Evolutionary conservation across 2,797 vertebrate species (phyloP).

Genomic region (Salarias fasciatus): DNA sequence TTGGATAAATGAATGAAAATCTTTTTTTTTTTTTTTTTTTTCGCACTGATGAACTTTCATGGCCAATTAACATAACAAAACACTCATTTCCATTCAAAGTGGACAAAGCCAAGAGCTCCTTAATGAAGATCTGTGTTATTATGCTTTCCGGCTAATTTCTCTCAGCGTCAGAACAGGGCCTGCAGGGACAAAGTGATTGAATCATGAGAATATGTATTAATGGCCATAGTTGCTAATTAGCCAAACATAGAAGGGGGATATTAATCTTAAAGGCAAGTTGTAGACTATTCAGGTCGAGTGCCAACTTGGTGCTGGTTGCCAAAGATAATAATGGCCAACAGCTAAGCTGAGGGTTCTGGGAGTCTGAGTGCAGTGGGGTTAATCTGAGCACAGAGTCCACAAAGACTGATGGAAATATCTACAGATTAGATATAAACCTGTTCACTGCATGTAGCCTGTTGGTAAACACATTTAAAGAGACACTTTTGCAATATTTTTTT

Average conservation of each 20-base stretch:
- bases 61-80: slow-evolving; percentile 41
- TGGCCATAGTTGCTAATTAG: slow-evolving; percentile 68
- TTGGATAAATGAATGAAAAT: slow-evolving; percentile 12
- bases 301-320: slow-evolving; percentile 32
- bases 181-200: slow-evolving; percentile 74
- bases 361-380: slow-evolving; percentile 28
- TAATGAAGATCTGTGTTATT: slow-evolving; percentile 61
- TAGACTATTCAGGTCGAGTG: slow-evolving; percentile 36
- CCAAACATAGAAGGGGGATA: slow-evolving; percentile 48
- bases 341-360: slow-evolving; percentile 10
- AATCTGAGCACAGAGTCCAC: slow-evolving; percentile 29
- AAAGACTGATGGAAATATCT: slow-evolving; percentile 17
- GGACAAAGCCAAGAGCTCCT: slow-evolving; percentile 58
- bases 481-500: neutral
- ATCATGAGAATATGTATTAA: slow-evolving; percentile 65
- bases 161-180: slow-evolving; percentile 51
- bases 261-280: slow-evolving; percentile 62
- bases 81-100: slow-evolving; percentile 60
- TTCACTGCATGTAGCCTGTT: neutral
- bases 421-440: neutral
- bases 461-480: neutral
- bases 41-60: slow-evolving; percentile 12
- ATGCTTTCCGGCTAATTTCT: slow-evolving; percentile 57
- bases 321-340: slow-evolving; percentile 28
- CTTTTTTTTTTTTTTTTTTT: no score